These are phyloP conservation scores for Eira barbara DNA, from an alignment of 2,113 vertebrate species.

Conservation along the genomic window DNA sequence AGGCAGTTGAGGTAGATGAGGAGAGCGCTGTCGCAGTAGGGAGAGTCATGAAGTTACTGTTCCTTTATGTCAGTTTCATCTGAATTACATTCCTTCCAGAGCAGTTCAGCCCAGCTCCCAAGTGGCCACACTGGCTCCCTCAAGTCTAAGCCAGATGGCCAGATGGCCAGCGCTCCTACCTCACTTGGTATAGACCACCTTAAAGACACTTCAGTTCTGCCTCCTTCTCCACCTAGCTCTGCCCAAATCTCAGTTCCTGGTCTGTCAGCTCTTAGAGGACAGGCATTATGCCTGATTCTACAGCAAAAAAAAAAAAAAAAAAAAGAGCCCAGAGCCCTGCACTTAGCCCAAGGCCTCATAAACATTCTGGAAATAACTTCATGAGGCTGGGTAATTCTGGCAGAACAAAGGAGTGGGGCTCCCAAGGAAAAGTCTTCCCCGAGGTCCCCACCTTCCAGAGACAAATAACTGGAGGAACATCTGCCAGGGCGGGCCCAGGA, in stretches of 20 bases:
- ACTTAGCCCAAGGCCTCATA: not conserved
- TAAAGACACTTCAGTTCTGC: not conserved
- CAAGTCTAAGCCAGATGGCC: not conserved
- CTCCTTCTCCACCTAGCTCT: not conserved
- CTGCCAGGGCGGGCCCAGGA: not conserved
- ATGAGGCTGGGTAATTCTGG: not conserved
- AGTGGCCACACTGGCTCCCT: accelerated
- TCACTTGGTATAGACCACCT: not conserved
- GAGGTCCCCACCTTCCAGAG: not conserved
- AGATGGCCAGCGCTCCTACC: not conserved
- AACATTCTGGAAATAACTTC: not conserved
- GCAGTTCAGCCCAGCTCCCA: accelerated
- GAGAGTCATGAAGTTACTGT: not conserved
- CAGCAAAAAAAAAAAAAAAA: not conserved
- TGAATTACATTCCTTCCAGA: not conserved
- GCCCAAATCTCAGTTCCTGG: not conserved
- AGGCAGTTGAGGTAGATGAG: not conserved
- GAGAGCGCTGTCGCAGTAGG: not conserved
- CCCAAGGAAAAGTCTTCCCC: not conserved
- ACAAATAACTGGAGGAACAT: not conserved
- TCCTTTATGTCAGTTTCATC: not conserved
- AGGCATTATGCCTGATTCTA: not conserved
- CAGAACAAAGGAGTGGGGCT: not conserved
- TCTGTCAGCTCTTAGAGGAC: not conserved
- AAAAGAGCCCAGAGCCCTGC: not conserved